These are phyloP conservation scores for Chelmon rostratus DNA, from an alignment of 2,797 vertebrate genomes.

Conservation along the genomic window DNA sequence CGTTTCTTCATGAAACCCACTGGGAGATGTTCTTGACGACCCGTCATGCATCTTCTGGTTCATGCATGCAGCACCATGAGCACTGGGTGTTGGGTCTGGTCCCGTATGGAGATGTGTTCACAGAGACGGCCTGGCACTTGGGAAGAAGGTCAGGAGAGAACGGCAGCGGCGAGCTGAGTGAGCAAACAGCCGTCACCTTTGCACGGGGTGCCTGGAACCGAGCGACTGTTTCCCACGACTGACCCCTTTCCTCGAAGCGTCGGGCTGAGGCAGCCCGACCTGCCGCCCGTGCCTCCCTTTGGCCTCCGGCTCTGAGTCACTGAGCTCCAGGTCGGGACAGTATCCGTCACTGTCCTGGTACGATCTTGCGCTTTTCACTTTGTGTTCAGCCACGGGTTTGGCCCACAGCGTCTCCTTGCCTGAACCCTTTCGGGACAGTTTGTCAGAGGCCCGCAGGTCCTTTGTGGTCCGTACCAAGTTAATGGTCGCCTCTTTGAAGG, in stretches of 20 bases:
- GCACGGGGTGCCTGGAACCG: slow-evolving; percentile 88
- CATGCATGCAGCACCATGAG: slow-evolving; percentile 5
- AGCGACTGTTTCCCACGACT: slow-evolving; percentile 88
- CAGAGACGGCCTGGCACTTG: slow-evolving; percentile 58
- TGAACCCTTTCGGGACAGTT: slow-evolving; percentile 85
- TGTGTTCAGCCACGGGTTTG: slow-evolving; percentile 86
- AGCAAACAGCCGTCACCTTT: slow-evolving; percentile 91
- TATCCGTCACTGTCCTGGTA: slow-evolving; percentile 97
- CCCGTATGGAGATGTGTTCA: slow-evolving; percentile 43
- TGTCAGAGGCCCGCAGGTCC: slow-evolving; percentile 90
- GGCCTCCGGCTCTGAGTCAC: slow-evolving; percentile 96
- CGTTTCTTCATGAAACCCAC: not conserved
- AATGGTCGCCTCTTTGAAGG: slow-evolving; percentile 95
- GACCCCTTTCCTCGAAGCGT: slow-evolving; percentile 77
- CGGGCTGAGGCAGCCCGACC: slow-evolving; percentile 81
- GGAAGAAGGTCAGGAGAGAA: slow-evolving; percentile 35
- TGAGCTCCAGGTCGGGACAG: slow-evolving; percentile 96
- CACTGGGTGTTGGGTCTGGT: slow-evolving; percentile 32
- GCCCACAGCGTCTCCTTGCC: slow-evolving; percentile 90
- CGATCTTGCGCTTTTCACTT: slow-evolving; percentile 77
- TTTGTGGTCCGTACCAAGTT: slow-evolving; percentile 92
- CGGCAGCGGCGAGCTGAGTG: slow-evolving; percentile 27
- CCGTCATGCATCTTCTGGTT: slow-evolving; percentile 15
- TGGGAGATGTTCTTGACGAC: not conserved
- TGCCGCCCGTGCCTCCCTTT: slow-evolving; percentile 86